Evolutionary conservation across 2,113 vertebrate species (phyloP).

Genomic region (Cnemophilus loriae): DNA sequence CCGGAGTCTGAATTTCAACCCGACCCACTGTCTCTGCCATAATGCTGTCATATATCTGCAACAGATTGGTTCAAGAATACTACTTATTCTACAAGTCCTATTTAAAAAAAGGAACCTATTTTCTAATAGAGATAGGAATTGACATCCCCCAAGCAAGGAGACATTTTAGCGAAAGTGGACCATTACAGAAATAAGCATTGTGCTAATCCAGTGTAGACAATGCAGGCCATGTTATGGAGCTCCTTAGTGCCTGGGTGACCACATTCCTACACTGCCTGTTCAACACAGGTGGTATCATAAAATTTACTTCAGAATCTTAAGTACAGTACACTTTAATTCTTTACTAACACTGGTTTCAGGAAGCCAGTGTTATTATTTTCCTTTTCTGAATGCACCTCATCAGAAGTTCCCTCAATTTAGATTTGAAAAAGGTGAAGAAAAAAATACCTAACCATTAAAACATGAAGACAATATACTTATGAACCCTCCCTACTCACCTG

Average conservation of each 20-base stretch:
- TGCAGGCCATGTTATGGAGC: background rate
- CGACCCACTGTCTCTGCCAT: background rate
- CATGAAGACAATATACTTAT: background rate
- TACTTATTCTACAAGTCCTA: background rate
- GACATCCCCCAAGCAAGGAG: background rate
- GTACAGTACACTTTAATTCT: background rate
- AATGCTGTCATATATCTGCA: background rate
- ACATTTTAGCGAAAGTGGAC: background rate
- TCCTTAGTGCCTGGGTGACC: background rate
- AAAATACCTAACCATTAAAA: background rate
- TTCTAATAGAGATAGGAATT: background rate
- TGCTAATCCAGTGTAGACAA: background rate
- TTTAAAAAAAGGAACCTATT: background rate
- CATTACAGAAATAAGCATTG: background rate
- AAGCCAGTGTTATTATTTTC: background rate
- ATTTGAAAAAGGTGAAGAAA: background rate
- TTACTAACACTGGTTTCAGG: background rate
- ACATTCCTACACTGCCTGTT: background rate
- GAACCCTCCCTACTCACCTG: background rate
- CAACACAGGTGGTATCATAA: background rate
- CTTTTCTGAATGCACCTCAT: background rate
- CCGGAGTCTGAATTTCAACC: fast-evolving
- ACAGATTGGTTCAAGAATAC: background rate
- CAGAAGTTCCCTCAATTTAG: background rate
- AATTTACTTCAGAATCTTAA: background rate